A percentile compares a stretch with the other conserved stretches of the same genome.
These are phyloP conservation scores for Polymixis lichenea DNA, from an alignment of 2,888 invertebrate species.

Conservation along the genomic window DNA sequence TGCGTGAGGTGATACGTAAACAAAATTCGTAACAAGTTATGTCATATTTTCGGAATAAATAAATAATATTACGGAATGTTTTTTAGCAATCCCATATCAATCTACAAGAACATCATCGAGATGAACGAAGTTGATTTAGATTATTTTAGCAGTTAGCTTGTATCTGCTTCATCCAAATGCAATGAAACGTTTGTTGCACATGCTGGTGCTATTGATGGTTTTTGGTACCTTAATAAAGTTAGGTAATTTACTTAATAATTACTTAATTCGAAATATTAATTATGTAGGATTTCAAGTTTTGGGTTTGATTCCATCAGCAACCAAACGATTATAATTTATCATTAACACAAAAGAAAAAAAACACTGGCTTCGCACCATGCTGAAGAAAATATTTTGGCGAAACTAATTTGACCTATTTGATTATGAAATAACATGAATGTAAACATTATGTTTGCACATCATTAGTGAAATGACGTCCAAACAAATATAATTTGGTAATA, in stretches of 20 bases:
- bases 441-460: background rate
- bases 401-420: background rate
- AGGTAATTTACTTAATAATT: too few species aligned
- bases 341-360: too few species aligned
- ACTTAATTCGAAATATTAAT: too few species aligned
- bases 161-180: background rate
- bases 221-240: too few species aligned
- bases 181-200: too few species aligned
- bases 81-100: background rate
- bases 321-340: background rate
- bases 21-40: slow-evolving; percentile 6
- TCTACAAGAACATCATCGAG: background rate
- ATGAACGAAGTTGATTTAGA: background rate
- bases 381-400: background rate
- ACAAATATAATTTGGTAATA: background rate
- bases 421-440: background rate
- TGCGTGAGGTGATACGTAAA: background rate
- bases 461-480: background rate
- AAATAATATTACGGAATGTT: background rate
- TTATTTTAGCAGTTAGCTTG: background rate
- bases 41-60: slow-evolving; percentile 4
- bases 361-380: background rate
- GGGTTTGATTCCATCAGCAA: background rate
- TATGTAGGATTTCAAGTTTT: too few species aligned
- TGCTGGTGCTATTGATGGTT: too few species aligned